Evolutionary conservation across 2,113 vertebrate genomes (phyloP), one percentile per base, ranked within the genome.

Genomic region (Pseudolaguvia tuberculata): DNA sequence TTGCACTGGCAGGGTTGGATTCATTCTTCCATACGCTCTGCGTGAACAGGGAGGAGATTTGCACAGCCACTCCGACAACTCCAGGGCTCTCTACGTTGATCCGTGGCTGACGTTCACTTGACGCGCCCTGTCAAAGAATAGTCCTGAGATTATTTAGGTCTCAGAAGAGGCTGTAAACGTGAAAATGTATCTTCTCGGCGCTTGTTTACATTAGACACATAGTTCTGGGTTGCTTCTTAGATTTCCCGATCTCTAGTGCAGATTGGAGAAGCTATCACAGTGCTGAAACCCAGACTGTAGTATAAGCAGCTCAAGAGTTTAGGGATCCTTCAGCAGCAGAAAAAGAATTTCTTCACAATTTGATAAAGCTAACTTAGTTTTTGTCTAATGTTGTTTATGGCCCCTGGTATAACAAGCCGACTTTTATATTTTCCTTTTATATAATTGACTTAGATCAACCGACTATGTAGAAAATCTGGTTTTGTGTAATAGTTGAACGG

Each of bases 191-290:
- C 79, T 81, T 51, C 79, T 75, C 76, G 67, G 42, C n/a, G 39
- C 51, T 71, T 75, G 75, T 81, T 81, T 81, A 75, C 72, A 71
- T 75, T 81, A 81, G 69, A 75, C 76, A 48, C 73, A 27, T 56
- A 57, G 61, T 69, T 70, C 35, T 20, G 58, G 25, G 5, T 65
- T 65, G 42, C 35, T 71, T 65, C 45, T 78, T 70, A 74, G 75
- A 80, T 78, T 66, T 80, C 65, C 74, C 50, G 50, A 66, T 66
- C 63, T 66, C 63, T 18, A 27, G 63, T 11, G 63, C 21, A 66
- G 63, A 66, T 66, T 27, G 63, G 15, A 66, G 62, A 48, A 17
- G 62, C 63, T 48, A 42, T 23, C 45, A 12, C 45, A 5, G 21
- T 48, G 17, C 45, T 18, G 45, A 6, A 50, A 48, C 63, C 15